A percentile compares a stretch with the other conserved stretches of the same genome.
Evolutionary conservation across 2,113 vertebrate species (phyloP).

Genomic region (Ceyx melanurus): DNA sequence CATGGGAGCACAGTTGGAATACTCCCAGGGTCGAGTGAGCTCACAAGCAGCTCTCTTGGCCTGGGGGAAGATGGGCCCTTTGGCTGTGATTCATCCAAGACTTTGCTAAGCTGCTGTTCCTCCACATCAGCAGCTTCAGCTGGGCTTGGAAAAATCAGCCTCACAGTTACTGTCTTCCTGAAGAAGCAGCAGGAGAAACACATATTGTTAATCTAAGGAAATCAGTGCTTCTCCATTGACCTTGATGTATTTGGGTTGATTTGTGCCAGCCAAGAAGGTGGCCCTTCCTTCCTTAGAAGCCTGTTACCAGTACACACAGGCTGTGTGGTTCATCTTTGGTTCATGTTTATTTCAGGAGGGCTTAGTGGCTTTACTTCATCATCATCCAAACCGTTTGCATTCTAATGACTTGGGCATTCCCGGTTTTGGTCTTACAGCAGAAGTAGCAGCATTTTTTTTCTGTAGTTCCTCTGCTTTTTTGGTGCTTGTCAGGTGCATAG

Average conservation of each 20-base stretch:
- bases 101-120: neutral
- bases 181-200: neutral
- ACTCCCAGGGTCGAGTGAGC: neutral
- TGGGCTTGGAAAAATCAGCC: neutral
- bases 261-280: neutral
- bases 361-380: neutral
- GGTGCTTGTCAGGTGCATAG: neutral
- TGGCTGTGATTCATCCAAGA: neutral
- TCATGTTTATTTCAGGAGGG: neutral
- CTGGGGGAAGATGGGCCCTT: neutral
- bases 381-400: neutral
- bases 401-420: neutral
- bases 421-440: neutral
- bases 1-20: neutral
- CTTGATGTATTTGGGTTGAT: neutral
- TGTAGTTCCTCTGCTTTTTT: neutral
- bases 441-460: neutral
- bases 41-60: neutral
- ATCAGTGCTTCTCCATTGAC: neutral
- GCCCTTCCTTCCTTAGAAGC: neutral
- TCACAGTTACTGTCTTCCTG: neutral
- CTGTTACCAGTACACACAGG: neutral
- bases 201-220: neutral
- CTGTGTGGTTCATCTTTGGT: neutral
- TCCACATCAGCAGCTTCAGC: neutral